phyloP scores from a whole-genome alignment of 1,140 invertebrate species.

The Nixonia krombeini region DNA sequence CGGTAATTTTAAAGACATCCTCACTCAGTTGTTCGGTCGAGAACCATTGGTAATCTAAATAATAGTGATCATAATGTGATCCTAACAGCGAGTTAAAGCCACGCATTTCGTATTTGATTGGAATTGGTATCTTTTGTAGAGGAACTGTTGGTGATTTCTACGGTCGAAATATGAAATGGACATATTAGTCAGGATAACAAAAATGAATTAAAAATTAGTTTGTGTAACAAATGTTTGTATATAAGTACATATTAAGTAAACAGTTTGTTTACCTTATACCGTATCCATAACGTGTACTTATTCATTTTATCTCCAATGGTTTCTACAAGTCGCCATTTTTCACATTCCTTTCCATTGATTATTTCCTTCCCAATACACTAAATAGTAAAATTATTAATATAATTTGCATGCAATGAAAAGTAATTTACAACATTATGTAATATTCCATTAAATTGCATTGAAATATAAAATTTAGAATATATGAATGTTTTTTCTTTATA shows the following conservation, averaged over 20 bases:
- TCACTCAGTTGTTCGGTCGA: slow-evolving; percentile 77
- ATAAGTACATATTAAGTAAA: background rate
- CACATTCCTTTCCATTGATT: slow-evolving; percentile 76
- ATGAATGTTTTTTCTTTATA: too few relatives aligned
- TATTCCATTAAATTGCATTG: too few relatives aligned
- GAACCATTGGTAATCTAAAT: slow-evolving; percentile 86
- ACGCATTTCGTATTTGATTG: slow-evolving; percentile 91
- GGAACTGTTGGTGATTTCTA: slow-evolving; percentile 59
- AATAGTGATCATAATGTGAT: slow-evolving; percentile 97
- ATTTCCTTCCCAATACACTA: slow-evolving; percentile 75
- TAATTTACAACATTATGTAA: too few relatives aligned
- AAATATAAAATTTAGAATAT: too few relatives aligned
- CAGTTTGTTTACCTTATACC: slow-evolving; percentile 74
- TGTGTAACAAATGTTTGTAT: background rate
- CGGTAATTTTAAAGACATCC: slow-evolving; percentile 79
- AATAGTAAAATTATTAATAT: slow-evolving; percentile 14
- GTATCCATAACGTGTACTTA: slow-evolving; percentile 89
- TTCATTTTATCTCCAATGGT: slow-evolving; percentile 84
- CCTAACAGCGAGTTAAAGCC: slow-evolving; percentile 93
- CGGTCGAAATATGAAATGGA: background rate
- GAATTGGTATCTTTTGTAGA: slow-evolving; percentile 71
- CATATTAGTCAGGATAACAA: slow-evolving; percentile 6
- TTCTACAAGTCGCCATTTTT: slow-evolving; percentile 82
- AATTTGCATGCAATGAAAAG: background rate
- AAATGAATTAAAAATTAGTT: slow-evolving; percentile 1